Evolutionary conservation across 2,113 vertebrate species (phyloP).

Genomic region (Oreochromis niloticus): DNA sequence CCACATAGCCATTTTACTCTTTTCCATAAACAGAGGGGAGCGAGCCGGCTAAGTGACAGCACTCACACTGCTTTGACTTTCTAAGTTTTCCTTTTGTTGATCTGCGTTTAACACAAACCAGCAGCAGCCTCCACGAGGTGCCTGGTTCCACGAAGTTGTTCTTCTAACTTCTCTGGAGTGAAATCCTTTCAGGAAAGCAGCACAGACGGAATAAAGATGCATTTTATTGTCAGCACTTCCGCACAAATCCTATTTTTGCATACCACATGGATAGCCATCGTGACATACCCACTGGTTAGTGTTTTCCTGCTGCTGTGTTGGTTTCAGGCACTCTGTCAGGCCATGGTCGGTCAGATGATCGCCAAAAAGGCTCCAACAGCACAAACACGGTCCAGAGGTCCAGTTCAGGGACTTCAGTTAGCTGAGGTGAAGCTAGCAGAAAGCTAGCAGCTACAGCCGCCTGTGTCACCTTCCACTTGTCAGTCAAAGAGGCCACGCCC

Average conservation of each 20-base stretch:
- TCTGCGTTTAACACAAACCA: background rate
- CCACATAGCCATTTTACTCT: background rate
- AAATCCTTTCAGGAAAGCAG: background rate
- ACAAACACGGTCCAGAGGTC: background rate
- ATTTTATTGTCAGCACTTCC: background rate
- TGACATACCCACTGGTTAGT: rapidly evolving
- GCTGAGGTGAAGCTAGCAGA: background rate
- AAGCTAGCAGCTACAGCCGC: background rate
- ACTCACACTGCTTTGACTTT: background rate
- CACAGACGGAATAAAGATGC: rapidly evolving
- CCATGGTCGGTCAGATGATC: background rate
- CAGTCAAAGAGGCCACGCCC: background rate
- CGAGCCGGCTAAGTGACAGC: background rate
- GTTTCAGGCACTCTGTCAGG: background rate
- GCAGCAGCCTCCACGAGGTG: background rate
- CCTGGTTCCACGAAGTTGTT: background rate
- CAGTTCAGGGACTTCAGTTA: background rate
- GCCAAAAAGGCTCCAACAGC: background rate
- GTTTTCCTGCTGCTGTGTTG: background rate
- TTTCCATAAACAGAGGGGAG: background rate
- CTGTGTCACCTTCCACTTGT: background rate
- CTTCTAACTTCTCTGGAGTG: background rate
- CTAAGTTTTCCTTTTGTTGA: background rate
- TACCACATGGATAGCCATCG: background rate
- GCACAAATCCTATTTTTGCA: rapidly evolving